A percentile compares a stretch with the other conserved stretches of the same genome.
Conservation (phyloP, 2,888 invertebrate species). For the Fabriciana adippe region DNA sequence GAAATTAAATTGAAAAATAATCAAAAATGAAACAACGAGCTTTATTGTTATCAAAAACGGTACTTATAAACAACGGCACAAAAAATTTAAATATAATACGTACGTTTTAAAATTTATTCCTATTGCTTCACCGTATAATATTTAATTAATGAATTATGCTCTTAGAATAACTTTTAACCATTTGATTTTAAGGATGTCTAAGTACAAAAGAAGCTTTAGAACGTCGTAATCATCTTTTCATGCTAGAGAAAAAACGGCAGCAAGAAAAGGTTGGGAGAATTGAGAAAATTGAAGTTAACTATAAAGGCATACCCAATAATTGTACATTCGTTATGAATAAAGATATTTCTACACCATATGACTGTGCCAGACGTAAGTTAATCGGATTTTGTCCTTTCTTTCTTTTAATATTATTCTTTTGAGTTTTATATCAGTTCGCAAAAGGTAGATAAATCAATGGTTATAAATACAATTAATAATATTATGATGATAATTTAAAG, state of each 20-base stretch:
- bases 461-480: too few relatives aligned
- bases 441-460: background rate
- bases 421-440: background rate
- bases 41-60: constrained; percentile 50
- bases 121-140: background rate
- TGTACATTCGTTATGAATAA: constrained; percentile 94
- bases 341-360: constrained; percentile 93
- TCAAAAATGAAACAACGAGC: constrained; percentile 62
- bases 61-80: constrained; percentile 49
- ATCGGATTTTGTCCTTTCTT: background rate
- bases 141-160: background rate
- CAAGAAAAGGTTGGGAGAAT: constrained; percentile 88
- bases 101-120: constrained; percentile 43
- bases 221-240: constrained; percentile 87
- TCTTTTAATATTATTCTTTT: constrained; percentile 12
- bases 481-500: too few relatives aligned
- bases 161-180: background rate
- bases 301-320: constrained; percentile 88
- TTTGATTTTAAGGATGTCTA: constrained; percentile 61
- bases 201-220: constrained; percentile 79
- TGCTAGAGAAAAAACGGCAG: constrained; percentile 89
- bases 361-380: constrained; percentile 93
- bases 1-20: constrained; percentile 17
- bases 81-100: constrained; percentile 49
- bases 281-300: constrained; percentile 94